Conservation (phyloP, 2,888 invertebrate species). For the Chloroclystis v-ata region DNA sequence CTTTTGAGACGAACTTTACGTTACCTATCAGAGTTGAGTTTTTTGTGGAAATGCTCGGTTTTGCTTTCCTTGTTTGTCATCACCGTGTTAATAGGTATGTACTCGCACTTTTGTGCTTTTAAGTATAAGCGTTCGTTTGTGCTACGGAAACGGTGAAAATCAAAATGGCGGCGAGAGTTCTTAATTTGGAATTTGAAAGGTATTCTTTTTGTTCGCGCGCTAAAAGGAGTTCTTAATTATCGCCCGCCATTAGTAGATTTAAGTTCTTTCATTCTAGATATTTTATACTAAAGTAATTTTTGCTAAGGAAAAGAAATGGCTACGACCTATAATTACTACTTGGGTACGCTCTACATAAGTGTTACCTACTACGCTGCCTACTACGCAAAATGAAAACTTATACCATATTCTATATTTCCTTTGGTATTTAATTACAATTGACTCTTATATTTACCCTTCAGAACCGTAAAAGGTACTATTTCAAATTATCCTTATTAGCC, state of each 20-base stretch:
- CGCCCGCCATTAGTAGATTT: conserved; percentile 15
- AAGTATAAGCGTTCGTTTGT: conserved; percentile 46
- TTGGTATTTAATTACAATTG: too few species aligned
- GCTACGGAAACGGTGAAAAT: conserved; percentile 33
- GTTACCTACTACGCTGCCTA: too few species aligned
- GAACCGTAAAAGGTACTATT: too few species aligned
- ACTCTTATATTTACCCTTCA: too few species aligned
- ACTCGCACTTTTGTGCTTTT: conserved; percentile 44
- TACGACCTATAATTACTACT: neutral
- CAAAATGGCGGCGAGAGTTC: conserved; percentile 41
- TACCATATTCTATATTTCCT: too few species aligned
- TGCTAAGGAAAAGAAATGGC: neutral
- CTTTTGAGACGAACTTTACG: conserved; percentile 44
- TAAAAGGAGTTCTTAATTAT: conserved; percentile 22
- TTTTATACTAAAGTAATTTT: neutral
- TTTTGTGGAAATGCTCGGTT: conserved; percentile 38
- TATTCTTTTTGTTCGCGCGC: conserved; percentile 24
- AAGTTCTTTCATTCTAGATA: neutral
- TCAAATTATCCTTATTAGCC: too few species aligned
- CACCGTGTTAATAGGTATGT: conserved; percentile 50
- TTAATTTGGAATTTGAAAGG: conserved; percentile 27
- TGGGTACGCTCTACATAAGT: neutral
- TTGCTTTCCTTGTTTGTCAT: conserved; percentile 48
- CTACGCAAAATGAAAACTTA: too few species aligned
- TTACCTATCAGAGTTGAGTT: conserved; percentile 39